Evolutionary conservation across 2,888 invertebrate species (phyloP).

Genomic region (Acleris literana): DNA sequence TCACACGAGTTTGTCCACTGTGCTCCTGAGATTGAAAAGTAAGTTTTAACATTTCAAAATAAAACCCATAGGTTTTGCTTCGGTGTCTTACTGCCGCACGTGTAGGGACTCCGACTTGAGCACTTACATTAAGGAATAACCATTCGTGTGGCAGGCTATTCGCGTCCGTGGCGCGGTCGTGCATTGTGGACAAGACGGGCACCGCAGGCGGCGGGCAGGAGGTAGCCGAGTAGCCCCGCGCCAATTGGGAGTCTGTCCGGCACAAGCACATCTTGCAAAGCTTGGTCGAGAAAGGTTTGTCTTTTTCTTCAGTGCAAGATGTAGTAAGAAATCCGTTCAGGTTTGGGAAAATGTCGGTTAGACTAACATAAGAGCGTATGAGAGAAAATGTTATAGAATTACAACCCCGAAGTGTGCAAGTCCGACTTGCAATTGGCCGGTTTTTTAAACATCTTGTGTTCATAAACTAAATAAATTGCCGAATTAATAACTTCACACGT

Average conservation of each 20-base stretch:
- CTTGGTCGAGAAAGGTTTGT: conserved; percentile 64
- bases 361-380: too few species aligned
- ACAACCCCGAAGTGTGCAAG: too few species aligned
- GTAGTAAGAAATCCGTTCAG: too few species aligned
- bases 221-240: conserved; percentile 85
- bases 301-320: background rate
- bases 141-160: conserved; percentile 88
- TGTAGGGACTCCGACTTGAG: too few species aligned
- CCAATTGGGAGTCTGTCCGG: conserved; percentile 74
- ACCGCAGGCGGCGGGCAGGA: conserved; percentile 85
- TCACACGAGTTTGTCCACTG: conserved; percentile 99
- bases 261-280: conserved; percentile 60
- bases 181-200: conserved; percentile 93
- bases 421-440: too few species aligned
- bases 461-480: too few species aligned
- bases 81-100: too few species aligned
- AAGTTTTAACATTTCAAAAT: conserved; percentile 64
- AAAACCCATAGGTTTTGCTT: too few species aligned
- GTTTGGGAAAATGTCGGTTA: too few species aligned
- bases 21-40: conserved; percentile 99
- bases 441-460: too few species aligned
- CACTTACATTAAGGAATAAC: background rate
- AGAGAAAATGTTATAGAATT: too few species aligned
- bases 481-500: too few species aligned
- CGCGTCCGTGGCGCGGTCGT: conserved; percentile 97